Evolutionary conservation across 2,888 invertebrate genomes (phyloP).

Genomic region (Drosophila trichaetosa): DNA sequence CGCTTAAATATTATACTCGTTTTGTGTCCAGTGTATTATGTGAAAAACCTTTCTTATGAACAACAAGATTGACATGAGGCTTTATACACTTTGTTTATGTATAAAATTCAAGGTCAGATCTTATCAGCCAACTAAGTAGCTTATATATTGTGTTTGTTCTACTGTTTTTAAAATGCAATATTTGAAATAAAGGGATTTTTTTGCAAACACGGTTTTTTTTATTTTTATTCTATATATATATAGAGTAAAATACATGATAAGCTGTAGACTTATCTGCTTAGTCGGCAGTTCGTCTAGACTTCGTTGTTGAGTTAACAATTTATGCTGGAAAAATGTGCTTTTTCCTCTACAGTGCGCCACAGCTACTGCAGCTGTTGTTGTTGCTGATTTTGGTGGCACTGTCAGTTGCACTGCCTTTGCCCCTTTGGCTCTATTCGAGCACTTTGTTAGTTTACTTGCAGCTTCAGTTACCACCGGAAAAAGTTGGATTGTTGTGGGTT

Average conservation of each 20-base stretch:
- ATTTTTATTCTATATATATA: not conserved
- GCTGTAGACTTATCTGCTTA: not conserved
- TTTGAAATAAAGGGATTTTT: not conserved
- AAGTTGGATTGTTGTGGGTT: not conserved
- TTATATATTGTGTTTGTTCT: not conserved
- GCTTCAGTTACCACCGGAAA: constrained; percentile 39
- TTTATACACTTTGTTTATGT: not conserved
- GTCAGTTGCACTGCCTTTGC: constrained; percentile 5
- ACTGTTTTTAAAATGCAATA: not conserved
- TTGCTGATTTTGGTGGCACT: constrained; percentile 6
- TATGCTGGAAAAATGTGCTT: not conserved
- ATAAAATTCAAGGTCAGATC: not conserved
- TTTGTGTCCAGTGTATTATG: not conserved
- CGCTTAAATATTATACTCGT: not conserved
- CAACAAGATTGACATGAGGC: too few relatives aligned
- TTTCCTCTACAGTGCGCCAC: not conserved
- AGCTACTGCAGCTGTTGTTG: constrained; percentile 5
- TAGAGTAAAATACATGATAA: not conserved
- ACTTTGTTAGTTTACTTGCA: constrained; percentile 69
- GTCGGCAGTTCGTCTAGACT: not conserved
- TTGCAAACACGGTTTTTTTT: not conserved
- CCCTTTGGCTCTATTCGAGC: constrained; percentile 60
- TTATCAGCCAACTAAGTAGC: not conserved
- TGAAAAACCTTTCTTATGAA: not conserved
- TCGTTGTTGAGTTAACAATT: not conserved